Evolutionary conservation across 2,888 invertebrate genomes (phyloP), one percentile per base, ranked within the genome.

Genomic region (Meteorus colon): DNA sequence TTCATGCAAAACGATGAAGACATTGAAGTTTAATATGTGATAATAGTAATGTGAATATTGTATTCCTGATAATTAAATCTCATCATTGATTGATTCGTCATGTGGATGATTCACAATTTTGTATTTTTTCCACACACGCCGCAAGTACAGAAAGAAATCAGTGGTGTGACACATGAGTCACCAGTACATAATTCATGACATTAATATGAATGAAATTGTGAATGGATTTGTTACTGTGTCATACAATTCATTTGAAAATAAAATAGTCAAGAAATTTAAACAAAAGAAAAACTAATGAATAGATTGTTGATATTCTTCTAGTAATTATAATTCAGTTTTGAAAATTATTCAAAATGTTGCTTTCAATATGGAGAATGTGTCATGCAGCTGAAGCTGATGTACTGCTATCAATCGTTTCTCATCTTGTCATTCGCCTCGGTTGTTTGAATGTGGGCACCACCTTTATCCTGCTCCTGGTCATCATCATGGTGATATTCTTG

Each of bases 21-120:
- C 19, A 55, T 55, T 55, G 19, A 55, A 55, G 19, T 55, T 4
- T 8, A 48, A 48, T n/a, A 19, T 6, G 10, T 19, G 55, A 19
- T 8, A 6, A 6, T 55, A 55, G 19, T 8, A 3, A 48, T n/a
- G n/a, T 48, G 19, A 55, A 55, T 8, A 55, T 55, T 55, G 8
- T n/a, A 55, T 55, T 55, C 16, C n/a, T n/a, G n/a, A 19, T 55
- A 19, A 55, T 55, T 55, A 8, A 55, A 55, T 55, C 6, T 55
- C n/a, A n/a, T 55, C 55, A 55, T 55, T 55, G 55, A 55, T 71
- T 71, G 76, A 77, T 77, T 77, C 71, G 78, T 77, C 78, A 77
- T 75, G 59, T 31, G 37, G 45, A 71, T 78, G 78, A 78, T 55
- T 78, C 78, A 78, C 60, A 1, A 70, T 74, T 73, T 77, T 68